phyloP scores from a whole-genome alignment of 2,888 invertebrate species.

The Polietes domitor region DNA sequence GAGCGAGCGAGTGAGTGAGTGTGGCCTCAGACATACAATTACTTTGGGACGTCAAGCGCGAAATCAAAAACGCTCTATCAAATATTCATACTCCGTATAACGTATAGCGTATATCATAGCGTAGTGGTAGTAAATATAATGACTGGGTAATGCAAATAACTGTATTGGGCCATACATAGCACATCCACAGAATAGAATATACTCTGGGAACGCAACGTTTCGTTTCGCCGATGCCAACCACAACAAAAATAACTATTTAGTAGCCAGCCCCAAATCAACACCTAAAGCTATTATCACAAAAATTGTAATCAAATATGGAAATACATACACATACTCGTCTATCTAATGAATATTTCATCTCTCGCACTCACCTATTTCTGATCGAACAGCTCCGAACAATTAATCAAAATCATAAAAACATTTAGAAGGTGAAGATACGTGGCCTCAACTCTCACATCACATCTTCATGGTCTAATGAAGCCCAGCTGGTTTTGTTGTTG shows the following conservation, averaged over 20 bases:
- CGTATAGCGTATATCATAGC: too few relatives aligned
- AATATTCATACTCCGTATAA: neutral
- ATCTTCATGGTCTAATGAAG: too few relatives aligned
- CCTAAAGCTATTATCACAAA: neutral
- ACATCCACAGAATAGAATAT: neutral
- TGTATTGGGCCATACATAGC: neutral
- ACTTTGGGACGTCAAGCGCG: constrained; percentile 18
- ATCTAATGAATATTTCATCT: neutral
- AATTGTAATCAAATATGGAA: neutral
- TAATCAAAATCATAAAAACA: neutral
- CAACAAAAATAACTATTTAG: neutral
- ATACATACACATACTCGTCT: neutral
- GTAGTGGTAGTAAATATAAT: constrained; percentile 8
- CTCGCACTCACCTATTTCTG: neutral
- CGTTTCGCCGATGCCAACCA: too few relatives aligned
- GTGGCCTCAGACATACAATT: constrained; percentile 14
- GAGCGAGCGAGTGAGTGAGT: neutral
- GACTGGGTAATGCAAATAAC: constrained; percentile 48
- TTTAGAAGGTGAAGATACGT: neutral
- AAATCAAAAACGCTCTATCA: neutral
- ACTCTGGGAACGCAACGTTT: neutral
- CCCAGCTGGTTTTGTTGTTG: too few relatives aligned
- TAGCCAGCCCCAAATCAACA: constrained; percentile 4
- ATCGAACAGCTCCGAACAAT: neutral
- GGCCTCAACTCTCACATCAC: neutral